These are phyloP conservation scores for Stegastes partitus DNA, from an alignment of 2,113 vertebrate genomes.

Conservation along the genomic window DNA sequence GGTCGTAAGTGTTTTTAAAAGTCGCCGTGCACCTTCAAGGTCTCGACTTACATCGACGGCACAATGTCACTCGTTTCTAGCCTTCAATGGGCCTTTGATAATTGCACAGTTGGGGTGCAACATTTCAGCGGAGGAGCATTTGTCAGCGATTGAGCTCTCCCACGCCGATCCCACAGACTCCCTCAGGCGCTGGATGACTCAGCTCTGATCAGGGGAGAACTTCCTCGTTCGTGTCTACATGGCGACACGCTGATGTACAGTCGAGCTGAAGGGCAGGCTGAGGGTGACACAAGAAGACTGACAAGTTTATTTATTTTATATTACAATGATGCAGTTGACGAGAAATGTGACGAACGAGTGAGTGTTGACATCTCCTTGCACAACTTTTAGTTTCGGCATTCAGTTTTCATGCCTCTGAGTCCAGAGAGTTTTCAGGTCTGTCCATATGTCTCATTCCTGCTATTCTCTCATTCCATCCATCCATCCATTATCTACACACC, in stretches of 20 bases:
- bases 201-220: conserved; percentile 27
- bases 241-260: not conserved
- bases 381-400: too few species aligned
- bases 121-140: conserved; percentile 10
- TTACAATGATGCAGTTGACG: too few species aligned
- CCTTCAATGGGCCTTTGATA: conserved; percentile 15
- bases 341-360: too few species aligned
- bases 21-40: not conserved
- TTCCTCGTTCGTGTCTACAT: not conserved
- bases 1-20: not conserved
- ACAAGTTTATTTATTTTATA: not conserved
- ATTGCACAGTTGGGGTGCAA: conserved; percentile 9
- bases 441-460: too few species aligned
- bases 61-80: not conserved
- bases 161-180: conserved; percentile 65
- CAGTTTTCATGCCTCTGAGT: too few species aligned
- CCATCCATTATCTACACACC: too few species aligned
- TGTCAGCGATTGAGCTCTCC: conserved; percentile 34
- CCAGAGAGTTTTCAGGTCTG: too few species aligned
- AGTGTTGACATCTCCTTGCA: too few species aligned
- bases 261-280: not conserved
- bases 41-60: not conserved
- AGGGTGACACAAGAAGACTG: not conserved
- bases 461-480: too few species aligned
- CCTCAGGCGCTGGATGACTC: conserved; percentile 50